Evolutionary conservation across 2,888 invertebrate genomes (phyloP), one percentile per base, ranked within the genome.

Genomic region (Eutolmus rufibarbis): DNA sequence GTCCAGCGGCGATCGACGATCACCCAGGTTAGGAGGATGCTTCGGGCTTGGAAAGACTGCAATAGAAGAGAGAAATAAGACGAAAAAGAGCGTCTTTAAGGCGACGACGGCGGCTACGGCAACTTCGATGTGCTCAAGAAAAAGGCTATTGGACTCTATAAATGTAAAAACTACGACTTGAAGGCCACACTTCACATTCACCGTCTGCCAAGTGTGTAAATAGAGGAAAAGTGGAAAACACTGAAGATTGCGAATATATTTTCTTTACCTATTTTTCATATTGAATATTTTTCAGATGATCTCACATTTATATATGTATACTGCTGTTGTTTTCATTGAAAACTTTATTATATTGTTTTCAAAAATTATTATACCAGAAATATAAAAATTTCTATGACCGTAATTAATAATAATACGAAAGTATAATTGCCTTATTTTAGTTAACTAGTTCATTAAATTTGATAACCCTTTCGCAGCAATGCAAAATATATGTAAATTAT

Each of bases 131-230:
- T 66, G 66, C 19, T 66, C 28, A 74, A 74, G 43, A 74, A 85
- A 85, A 85, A 85, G 88, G 88, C 87, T 88, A 87, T 88, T 88
- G 88, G 85, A 88, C 88, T 87, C 84, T 74, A 87, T 87, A 66
- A 81, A 78, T 87, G 88, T 81, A 87, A 87, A 88, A 87, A 87
- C 88, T 78, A 84, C 85, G 79, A 7, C 85, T 88, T 88, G 88
- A 88, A 88, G 88, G 88, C 87, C 87, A 88, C 74, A 66, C 12
- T 37, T 37, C 66, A 66, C 66, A 66, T 23, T n/a, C 14, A 23
- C 9, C 1, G 23, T 16, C n/a, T 51, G 51, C 51, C 9, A 56
- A 66, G 9, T 8, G 23, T 66, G 14, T 19, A 28, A 56, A 56
- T 56, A 56, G 19, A 19, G n/a, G 56, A 56, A 56, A 66, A 66